Percentiles rank a stretch among this genome's conserved stretches.
Evolutionary conservation across 2,113 vertebrate species (phyloP).

Genomic region (Oryzias celebensis): DNA sequence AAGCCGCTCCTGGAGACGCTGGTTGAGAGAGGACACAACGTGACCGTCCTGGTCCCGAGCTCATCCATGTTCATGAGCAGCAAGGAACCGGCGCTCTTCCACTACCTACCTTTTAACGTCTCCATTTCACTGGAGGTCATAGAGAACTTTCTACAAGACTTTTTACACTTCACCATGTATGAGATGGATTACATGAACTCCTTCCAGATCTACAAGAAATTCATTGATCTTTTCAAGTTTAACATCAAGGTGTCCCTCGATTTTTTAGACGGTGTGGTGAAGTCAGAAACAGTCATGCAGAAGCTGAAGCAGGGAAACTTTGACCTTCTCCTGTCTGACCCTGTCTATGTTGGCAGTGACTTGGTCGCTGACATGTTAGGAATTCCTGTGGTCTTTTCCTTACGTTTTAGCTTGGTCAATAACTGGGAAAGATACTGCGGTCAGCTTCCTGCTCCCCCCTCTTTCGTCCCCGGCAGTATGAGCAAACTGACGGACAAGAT

Average conservation of each 20-base stretch:
- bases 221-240: not conserved
- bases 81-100: conserved; percentile 34
- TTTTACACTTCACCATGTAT: conserved; percentile 58
- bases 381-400: conserved; percentile 65
- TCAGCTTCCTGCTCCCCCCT: conserved; percentile 70
- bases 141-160: conserved; percentile 20
- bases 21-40: conserved; percentile 64
- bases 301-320: conserved; percentile 66
- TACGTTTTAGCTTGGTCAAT: conserved; percentile 62
- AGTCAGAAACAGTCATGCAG: conserved; percentile 57
- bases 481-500: conserved; percentile 76
- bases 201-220: conserved; percentile 42
- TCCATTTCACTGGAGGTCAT: conserved; percentile 30
- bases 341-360: conserved; percentile 61
- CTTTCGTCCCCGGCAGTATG: conserved; percentile 69
- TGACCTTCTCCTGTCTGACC: conserved; percentile 71
- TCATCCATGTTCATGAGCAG: conserved; percentile 37
- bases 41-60: conserved; percentile 70
- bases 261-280: conserved; percentile 62
- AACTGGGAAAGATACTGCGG: conserved; percentile 67
- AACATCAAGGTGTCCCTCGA: conserved; percentile 9
- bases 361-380: conserved; percentile 66
- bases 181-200: conserved; percentile 60
- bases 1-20: conserved; percentile 71
- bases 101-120: conserved; percentile 50